phyloP scores from a whole-genome alignment of 2,888 invertebrate genomes.

The Teinopalpus imperialis region DNA sequence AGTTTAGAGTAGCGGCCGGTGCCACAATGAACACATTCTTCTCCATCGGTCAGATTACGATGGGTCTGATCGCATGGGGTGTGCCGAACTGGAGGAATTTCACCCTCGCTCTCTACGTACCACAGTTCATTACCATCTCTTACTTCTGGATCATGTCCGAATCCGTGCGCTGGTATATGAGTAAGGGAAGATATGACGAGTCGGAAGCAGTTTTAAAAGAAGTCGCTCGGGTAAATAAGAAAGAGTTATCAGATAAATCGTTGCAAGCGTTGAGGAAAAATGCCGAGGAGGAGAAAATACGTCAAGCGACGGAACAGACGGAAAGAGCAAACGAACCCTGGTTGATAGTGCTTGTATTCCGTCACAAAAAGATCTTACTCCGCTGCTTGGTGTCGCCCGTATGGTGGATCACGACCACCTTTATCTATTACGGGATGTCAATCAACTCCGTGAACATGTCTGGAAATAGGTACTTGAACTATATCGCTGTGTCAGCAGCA shows the following conservation, averaged over 20 bases:
- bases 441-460: slow-evolving; percentile 84
- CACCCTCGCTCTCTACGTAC: slow-evolving; percentile 85
- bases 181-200: slow-evolving; percentile 84
- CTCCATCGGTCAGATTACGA: slow-evolving; percentile 84
- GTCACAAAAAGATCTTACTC: slow-evolving; percentile 61
- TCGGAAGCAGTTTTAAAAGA: slow-evolving; percentile 83
- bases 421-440: slow-evolving; percentile 86
- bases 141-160: slow-evolving; percentile 86
- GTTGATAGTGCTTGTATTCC: slow-evolving; percentile 51
- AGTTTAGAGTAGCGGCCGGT: slow-evolving; percentile 85
- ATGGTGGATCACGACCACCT: slow-evolving; percentile 85
- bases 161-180: slow-evolving; percentile 88
- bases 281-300: slow-evolving; percentile 31
- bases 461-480: slow-evolving; percentile 85
- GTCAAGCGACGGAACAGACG: slow-evolving; percentile 12
- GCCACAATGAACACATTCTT: slow-evolving; percentile 86
- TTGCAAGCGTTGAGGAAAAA: slow-evolving; percentile 41
- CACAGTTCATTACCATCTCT: slow-evolving; percentile 83
- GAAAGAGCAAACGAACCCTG: slow-evolving; percentile 30
- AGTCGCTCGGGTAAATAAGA: slow-evolving; percentile 83
- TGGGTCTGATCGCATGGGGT: slow-evolving; percentile 86
- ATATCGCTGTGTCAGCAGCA: slow-evolving; percentile 80
- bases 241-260: slow-evolving; percentile 49
- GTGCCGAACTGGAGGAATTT: slow-evolving; percentile 85
- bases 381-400: slow-evolving; percentile 72